phyloP scores from a whole-genome alignment of 2,888 invertebrate species.

The Magallana nippona region DNA sequence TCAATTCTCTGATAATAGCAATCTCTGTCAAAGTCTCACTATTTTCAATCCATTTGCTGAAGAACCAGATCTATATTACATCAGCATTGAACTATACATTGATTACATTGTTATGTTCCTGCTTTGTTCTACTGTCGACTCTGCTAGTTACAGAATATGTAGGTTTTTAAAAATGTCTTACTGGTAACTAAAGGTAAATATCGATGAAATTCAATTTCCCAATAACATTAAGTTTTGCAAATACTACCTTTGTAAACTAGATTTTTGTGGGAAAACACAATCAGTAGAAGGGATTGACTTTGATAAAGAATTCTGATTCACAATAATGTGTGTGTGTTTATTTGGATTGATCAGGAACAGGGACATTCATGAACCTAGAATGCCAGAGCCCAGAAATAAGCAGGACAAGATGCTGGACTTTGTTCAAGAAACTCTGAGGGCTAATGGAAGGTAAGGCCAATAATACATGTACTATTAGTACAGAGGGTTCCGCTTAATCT shows the following conservation, averaged over 20 bases:
- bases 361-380: conserved; percentile 25
- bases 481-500: no score
- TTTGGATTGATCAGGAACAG: conserved; percentile 33
- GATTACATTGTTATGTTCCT: no score
- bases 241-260: background rate
- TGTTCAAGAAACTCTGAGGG: conserved; percentile 38
- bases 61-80: no score
- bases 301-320: background rate
- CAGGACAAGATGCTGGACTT: conserved; percentile 40
- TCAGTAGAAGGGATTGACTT: background rate
- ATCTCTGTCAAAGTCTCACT: conserved; percentile 2
- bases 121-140: no score
- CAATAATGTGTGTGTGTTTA: background rate
- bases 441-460: conserved; percentile 38
- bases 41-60: background rate
- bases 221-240: background rate
- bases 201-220: no score
- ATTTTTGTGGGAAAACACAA: background rate
- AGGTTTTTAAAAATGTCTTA: no score
- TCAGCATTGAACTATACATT: no score
- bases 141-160: no score
- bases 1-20: background rate
- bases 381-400: conserved; percentile 36
- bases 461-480: no score
- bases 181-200: no score